Evolutionary conservation across 2,888 invertebrate genomes (phyloP), one percentile per base, ranked within the genome.

Genomic region (Drosophila emarginata): DNA sequence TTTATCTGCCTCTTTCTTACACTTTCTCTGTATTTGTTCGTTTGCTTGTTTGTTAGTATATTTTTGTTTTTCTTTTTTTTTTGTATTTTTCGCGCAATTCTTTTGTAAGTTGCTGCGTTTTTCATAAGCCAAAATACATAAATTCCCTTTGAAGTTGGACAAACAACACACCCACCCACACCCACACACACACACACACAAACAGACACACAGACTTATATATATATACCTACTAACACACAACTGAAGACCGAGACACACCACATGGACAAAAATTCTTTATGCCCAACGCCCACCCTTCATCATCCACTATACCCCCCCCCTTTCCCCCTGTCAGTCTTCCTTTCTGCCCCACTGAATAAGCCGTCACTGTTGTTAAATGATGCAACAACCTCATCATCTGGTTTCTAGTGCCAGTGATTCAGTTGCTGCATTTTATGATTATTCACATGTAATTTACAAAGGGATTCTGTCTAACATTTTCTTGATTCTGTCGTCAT

Each of bases 101-200:
- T 28, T 18, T 28, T 26, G 52, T 26, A 28, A 21, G 28, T 52
- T 45, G 21, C 45, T 45, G 45, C 40, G 45, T 45, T 45, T 45
- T 52, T 52, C 26, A 28, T 52, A 52, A 52, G 52, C 52, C 52
- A 52, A 52, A 58, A 66, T 63, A 62, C 61, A 67, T 40, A 61
- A 72, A 59, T 77, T 77, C 59, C 75, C 67, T 77, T 77, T 77
- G 77, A 77, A 70, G 75, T 76, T 64, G 57, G 40, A 45, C 45
- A 59, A 71, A 37, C 40, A 52, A 50, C 18, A 64, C 36, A 54
- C 36, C 28, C 28, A 45, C 12, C 37, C 32, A 32, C 32, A 32
- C 28, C 2, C 32, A 32, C 32, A 32, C 32, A 32, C 32, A 32
- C 32, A 7, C 32, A 11, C 32, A 32, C 6, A 28, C 28, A 28